Base-by-base conservation (phyloP, 2,888 invertebrate genomes). In the Rhyacophila evoluta region DNA sequence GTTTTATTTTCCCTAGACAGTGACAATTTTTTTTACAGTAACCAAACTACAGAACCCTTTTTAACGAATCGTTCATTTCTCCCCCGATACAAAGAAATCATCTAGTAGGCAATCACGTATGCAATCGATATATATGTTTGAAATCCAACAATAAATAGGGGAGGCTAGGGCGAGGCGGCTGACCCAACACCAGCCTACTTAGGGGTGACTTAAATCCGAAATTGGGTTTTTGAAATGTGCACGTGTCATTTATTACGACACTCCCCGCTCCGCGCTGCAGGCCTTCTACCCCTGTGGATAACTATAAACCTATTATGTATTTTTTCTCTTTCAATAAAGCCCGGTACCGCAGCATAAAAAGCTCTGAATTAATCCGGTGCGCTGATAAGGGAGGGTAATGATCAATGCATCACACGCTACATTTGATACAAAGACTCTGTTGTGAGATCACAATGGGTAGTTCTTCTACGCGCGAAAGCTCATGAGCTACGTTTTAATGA, bases 161-260 rank as follows among this genome's bases (percentile, higher is more conserved):
- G 79, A 75, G 78, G 78, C 70, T 72, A 33, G 29, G 80, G 55
- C 55, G 55, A 55, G 55, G 55, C 55, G 55, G 41, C 76, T 74
- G 79, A 81, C 81, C 79, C 78, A 77, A 67, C 79, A 80, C 82
- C 82, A 78, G 82, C 87, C 89, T 88, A 90, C 89, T 90, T 89
- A 89, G 88, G 90, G 89, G 89, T 88, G 89, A 90, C 89, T 90
- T 90, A 89, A 90, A 90, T 89, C 90, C 89, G 88, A 90, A 90
- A 90, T 90, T 90, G 90, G 90, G 90, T 90, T 89, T 90, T 90
- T 90, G 89, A 88, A 89, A 89, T 89, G 89, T 89, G 89, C 90
- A 90, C 90, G 90, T 90, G 89, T 90, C 90, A 90, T 90, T 90
- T 89, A 90, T 90, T 89, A 90, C 88, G 85, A 87, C 88, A 88